Percentiles rank a stretch among this genome's conserved stretches.
These are phyloP conservation scores for Diprion similis DNA, from an alignment of 1,140 invertebrate species.

Conservation along the genomic window DNA sequence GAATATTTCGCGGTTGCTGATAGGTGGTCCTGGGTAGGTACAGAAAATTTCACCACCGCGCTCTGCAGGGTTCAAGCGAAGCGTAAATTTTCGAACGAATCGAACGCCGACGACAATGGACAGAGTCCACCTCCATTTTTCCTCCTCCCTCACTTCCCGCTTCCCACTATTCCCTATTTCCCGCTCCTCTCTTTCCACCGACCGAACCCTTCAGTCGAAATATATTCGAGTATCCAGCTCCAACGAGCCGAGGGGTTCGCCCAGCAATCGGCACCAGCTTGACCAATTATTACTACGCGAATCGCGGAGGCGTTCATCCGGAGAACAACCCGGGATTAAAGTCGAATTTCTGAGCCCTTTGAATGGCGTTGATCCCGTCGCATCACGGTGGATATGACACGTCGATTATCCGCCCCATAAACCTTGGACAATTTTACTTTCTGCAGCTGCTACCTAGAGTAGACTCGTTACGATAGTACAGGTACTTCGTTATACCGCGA, in stretches of 20 bases:
- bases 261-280: neutral
- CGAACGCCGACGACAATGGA: conserved; percentile 16
- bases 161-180: neutral
- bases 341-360: neutral
- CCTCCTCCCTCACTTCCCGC: conserved; percentile 6
- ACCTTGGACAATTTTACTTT: too few species aligned
- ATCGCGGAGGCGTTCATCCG: neutral
- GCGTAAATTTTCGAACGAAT: conserved; percentile 41
- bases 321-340: conserved; percentile 1
- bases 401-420: too few species aligned
- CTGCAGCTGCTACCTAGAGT: too few species aligned
- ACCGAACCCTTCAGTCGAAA: neutral
- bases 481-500: too few species aligned
- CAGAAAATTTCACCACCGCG: neutral
- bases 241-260: neutral
- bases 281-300: neutral
- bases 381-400: too few species aligned
- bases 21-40: too few species aligned
- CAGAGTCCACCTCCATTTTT: conserved; percentile 17
- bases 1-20: too few species aligned
- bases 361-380: neutral
- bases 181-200: neutral
- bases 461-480: too few species aligned
- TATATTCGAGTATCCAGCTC: neutral
- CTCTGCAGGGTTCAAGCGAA: conserved; percentile 11